A percentile compares a stretch with the other conserved stretches of the same genome.
Evolutionary conservation across 37 sponge, comb jelly and placozoan species (phyloP).

Genomic region (Tethya wilhelma): DNA sequence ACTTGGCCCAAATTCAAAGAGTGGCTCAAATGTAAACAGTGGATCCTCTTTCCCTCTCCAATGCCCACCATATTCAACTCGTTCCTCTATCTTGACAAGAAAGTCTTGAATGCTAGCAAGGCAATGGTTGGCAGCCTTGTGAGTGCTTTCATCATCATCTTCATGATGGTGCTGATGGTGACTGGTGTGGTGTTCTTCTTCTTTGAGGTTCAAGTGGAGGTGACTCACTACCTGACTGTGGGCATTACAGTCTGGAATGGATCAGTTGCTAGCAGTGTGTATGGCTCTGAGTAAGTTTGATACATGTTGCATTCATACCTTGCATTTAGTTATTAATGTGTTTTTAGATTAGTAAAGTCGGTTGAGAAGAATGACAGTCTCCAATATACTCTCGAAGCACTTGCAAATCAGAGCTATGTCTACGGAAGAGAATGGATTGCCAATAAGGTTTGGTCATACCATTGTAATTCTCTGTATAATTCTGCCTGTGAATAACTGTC

Average conservation of each 20-base stretch:
- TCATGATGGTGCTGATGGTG: slow-evolving; percentile 37
- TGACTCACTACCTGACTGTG: slow-evolving; percentile 38
- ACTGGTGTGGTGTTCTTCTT: slow-evolving; percentile 27
- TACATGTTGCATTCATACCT: not conserved
- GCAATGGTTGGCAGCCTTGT: slow-evolving; percentile 25
- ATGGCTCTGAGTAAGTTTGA: slow-evolving; percentile 26
- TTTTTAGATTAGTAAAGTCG: slow-evolving; percentile 26
- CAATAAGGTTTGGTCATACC: slow-evolving; percentile 32
- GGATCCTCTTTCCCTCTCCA: slow-evolving; percentile 25
- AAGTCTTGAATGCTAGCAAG: slow-evolving; percentile 7
- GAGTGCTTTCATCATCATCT: slow-evolving; percentile 43
- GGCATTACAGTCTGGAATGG: slow-evolving; percentile 42
- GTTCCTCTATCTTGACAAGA: slow-evolving; percentile 13
- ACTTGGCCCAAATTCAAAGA: not conserved
- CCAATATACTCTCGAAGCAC: slow-evolving; percentile 22
- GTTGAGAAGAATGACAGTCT: not conserved
- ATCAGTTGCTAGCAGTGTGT: slow-evolving; percentile 35
- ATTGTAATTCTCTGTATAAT: not conserved
- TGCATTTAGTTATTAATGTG: not conserved
- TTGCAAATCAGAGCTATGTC: slow-evolving; percentile 50
- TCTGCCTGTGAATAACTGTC: not conserved
- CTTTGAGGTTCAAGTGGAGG: slow-evolving; percentile 66
- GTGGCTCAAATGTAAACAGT: not conserved
- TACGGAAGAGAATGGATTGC: slow-evolving; percentile 67
- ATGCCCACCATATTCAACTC: slow-evolving; percentile 18